Conservation (phyloP, 2,113 vertebrate species). For the Nicator chloris region DNA sequence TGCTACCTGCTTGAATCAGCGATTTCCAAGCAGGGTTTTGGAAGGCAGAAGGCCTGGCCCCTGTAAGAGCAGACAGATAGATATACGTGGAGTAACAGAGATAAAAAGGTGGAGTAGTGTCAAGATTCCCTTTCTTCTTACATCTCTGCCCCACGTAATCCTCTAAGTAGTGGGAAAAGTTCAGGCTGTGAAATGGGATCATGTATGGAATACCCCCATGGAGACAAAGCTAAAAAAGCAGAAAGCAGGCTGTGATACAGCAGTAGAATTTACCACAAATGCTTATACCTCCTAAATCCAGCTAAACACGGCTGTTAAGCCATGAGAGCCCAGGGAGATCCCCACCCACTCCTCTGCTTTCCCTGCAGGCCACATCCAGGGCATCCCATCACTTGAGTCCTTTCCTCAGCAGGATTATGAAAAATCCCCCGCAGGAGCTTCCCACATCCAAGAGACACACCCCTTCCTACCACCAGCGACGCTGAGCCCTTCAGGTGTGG, state of each 20-base stretch:
- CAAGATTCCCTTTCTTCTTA: not conserved
- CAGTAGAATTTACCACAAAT: not conserved
- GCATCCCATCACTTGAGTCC: conserved; percentile 28
- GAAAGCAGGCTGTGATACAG: not conserved
- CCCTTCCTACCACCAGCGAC: conserved; percentile 38
- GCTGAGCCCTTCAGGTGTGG: not conserved
- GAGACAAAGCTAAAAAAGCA: not conserved
- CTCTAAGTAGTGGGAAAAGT: conserved; percentile 6
- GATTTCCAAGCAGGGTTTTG: conserved; percentile 4
- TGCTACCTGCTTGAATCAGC: conserved; percentile 61
- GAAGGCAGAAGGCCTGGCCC: conserved; percentile 10
- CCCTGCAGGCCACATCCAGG: conserved; percentile 31
- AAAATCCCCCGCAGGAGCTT: conserved; percentile 55
- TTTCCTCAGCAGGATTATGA: conserved; percentile 43
- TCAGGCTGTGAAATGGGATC: conserved; percentile 37
- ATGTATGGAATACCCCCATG: not conserved
- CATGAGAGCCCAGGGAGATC: not conserved
- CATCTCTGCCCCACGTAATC: not conserved
- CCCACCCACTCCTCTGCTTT: not conserved
- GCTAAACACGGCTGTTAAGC: not conserved
- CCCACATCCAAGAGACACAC: conserved; percentile 41
- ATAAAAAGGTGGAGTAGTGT: not conserved
- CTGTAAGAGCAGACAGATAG: not conserved
- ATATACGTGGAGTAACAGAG: not conserved
- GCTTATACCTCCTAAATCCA: not conserved